Base-by-base conservation (phyloP, 2,888 invertebrate species). In the Drosophila lacicola region DNA sequence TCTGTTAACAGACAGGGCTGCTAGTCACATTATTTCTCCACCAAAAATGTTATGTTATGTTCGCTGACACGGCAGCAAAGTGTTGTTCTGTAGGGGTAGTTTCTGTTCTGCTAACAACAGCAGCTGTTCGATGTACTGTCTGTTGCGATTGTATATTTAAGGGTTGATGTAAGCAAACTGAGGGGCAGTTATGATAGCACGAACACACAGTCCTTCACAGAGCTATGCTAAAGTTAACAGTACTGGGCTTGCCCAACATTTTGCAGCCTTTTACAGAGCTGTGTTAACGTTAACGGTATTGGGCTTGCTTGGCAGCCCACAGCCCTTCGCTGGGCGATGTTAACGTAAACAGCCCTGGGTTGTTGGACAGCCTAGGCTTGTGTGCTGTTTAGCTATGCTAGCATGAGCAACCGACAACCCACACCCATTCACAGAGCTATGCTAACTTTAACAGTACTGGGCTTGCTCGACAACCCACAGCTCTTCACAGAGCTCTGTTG, bases 171-270 rank as follows among this genome's bases (percentile, higher is more conserved):
- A 8, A 25, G 8, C 25, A 0, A 2, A n/a, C n/a, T n/a, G 2
- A 61, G 67, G 69, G 61, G 55, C 8, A 44, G n/a, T 4, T 19
- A 29, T 11, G 17, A 0, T 21, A 25, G 10, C n/a, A 17, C 14
- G 2, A 10, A 3, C 21, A 2, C 1, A 6, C 2, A 17, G 3
- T 2, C 2, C 1, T n/a, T 50, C 9, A 11, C 39, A 49, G 39
- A n/a, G 5, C 10, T 44, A 21, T 62, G 47, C 11, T 46, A 17
- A 47, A 10, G n/a, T 19, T 9, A 42, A 10, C 17, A 21, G 39
- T n/a, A 2, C 1, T 25, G 14, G 2, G 5, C 21, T 21, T 21
- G 21, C 21, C 5, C 5, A 1, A 21, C 4, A 21, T 5, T 0
- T 5, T 5, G 0, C 21, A 21, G 21, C 21, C 5, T 0, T 21